Percentiles rank a stretch among this genome's conserved stretches.
Evolutionary conservation across 2,888 invertebrate species (phyloP).

Genomic region (Lydus trimaculatus): DNA sequence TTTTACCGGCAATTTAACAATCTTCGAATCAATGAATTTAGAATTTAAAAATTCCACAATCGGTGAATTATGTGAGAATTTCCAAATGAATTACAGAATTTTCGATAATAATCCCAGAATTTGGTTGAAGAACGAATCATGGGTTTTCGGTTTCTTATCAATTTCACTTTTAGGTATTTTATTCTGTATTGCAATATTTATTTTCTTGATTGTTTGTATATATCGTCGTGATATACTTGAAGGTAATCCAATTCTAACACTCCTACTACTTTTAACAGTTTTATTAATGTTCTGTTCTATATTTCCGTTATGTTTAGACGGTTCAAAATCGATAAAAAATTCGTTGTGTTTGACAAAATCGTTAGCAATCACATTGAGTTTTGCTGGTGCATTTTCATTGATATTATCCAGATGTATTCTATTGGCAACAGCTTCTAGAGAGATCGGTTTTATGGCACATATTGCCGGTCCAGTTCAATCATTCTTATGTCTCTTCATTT

Average conservation of each 20-base stretch:
- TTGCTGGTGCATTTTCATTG: constrained; percentile 70
- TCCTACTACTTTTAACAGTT: constrained; percentile 61
- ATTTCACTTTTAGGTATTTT: constrained; percentile 72
- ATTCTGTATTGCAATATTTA: constrained; percentile 69
- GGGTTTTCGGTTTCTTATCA: constrained; percentile 71
- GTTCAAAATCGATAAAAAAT: constrained; percentile 39
- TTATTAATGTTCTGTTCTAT: constrained; percentile 63
- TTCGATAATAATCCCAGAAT: constrained; percentile 4
- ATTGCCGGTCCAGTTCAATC: constrained; percentile 75
- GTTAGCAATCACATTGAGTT: constrained; percentile 67
- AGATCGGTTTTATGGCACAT: constrained; percentile 73
- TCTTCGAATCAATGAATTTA: constrained; percentile 32
- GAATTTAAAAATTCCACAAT: constrained; percentile 1
- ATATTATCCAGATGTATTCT: constrained; percentile 71
- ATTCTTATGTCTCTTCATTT: constrained; percentile 69
- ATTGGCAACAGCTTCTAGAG: constrained; percentile 70
- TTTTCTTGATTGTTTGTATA: constrained; percentile 71
- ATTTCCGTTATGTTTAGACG: constrained; percentile 63
- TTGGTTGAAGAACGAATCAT: constrained; percentile 57
- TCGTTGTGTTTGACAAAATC: constrained; percentile 66
- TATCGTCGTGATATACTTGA: constrained; percentile 71
- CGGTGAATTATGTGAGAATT: constrained; percentile 34
- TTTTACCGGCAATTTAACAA: constrained; percentile 50
- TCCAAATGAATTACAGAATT: constrained; percentile 6
- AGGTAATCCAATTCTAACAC: constrained; percentile 69